These are phyloP conservation scores for Kryptolebias marmoratus DNA, from an alignment of 2,113 vertebrate genomes.

Conservation along the genomic window DNA sequence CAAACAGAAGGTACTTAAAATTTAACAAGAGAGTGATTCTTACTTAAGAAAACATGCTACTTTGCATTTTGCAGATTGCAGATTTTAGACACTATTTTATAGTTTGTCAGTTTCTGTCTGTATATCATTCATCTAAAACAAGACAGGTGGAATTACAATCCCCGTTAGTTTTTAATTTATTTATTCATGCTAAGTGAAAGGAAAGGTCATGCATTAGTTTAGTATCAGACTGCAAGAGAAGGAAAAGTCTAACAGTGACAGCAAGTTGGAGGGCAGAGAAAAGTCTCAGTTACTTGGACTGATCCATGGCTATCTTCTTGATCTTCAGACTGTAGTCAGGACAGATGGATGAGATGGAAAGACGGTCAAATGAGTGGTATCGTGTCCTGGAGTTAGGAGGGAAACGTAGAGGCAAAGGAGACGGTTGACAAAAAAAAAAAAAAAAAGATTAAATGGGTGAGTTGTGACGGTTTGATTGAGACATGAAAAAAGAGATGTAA, in stretches of 20 bases:
- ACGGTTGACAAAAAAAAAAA: slow-evolving; percentile 42
- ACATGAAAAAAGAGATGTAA: slow-evolving; percentile 20
- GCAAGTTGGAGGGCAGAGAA: slow-evolving; percentile 8
- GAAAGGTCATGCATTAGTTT: slow-evolving; percentile 39
- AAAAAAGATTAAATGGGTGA: slow-evolving; percentile 34
- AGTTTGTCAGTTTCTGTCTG: neutral
- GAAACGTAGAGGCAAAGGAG: slow-evolving; percentile 49
- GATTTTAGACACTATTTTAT: neutral
- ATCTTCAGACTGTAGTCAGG: slow-evolving; percentile 85
- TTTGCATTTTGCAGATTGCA: slow-evolving; percentile 28
- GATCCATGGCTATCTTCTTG: slow-evolving; percentile 82
- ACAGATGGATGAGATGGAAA: slow-evolving; percentile 84
- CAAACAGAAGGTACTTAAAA: slow-evolving; percentile 24
- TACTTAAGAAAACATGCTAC: slow-evolving; percentile 35
- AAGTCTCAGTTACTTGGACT: slow-evolving; percentile 81
- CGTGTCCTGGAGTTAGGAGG: slow-evolving; percentile 74
- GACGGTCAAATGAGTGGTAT: slow-evolving; percentile 84
- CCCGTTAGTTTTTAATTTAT: slow-evolving; percentile 4
- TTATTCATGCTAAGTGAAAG: neutral
- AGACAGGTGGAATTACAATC: neutral
- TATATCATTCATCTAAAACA: neutral
- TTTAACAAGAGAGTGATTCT: slow-evolving; percentile 14
- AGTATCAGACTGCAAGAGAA: slow-evolving; percentile 33
- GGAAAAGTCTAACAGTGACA: slow-evolving; percentile 24
- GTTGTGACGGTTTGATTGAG: slow-evolving; percentile 3